Percentiles rank a stretch among this genome's conserved stretches.
These are phyloP conservation scores for Barbus barbus DNA, from an alignment of 2,113 vertebrate species.

Conservation along the genomic window DNA sequence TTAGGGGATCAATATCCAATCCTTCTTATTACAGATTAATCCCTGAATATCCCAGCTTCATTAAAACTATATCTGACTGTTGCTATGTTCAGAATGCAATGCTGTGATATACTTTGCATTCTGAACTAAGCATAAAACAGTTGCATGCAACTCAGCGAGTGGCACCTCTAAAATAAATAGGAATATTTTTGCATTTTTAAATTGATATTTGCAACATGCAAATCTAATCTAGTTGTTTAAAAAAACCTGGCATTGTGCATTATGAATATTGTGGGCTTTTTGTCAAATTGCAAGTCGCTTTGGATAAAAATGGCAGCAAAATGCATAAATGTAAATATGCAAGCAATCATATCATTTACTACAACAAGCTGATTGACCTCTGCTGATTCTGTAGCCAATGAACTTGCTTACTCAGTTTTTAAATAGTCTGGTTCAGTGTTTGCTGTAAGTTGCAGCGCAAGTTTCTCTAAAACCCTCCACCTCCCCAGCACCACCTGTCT, in stretches of 20 bases:
- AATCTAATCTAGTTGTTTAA: not conserved
- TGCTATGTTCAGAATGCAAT: not conserved
- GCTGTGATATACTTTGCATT: not conserved
- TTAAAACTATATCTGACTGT: slow-evolving; percentile 37
- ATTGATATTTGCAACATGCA: too few species aligned
- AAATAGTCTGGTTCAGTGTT: too few species aligned
- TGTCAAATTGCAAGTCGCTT: too few species aligned
- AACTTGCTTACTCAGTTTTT: too few species aligned
- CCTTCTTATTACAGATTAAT: slow-evolving; percentile 47
- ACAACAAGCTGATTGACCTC: too few species aligned
- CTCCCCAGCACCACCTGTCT: not conserved
- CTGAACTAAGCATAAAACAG: not conserved
- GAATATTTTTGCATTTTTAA: too few species aligned
- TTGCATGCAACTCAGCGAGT: not conserved
- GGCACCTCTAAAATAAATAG: not conserved
- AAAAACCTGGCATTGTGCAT: too few species aligned
- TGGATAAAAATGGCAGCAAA: too few species aligned
- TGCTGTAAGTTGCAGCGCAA: too few species aligned
- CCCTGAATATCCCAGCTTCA: slow-evolving; percentile 49
- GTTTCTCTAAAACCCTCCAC: not conserved
- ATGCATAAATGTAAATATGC: too few species aligned
- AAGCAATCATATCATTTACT: too few species aligned
- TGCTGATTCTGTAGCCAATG: too few species aligned
- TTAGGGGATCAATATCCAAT: slow-evolving; percentile 55
- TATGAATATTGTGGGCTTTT: not conserved